Evolutionary conservation across 37 sponge, comb jelly and placozoan species (phyloP), one percentile per base, ranked within the genome.

Genomic region (Haliclona indistincta): DNA sequence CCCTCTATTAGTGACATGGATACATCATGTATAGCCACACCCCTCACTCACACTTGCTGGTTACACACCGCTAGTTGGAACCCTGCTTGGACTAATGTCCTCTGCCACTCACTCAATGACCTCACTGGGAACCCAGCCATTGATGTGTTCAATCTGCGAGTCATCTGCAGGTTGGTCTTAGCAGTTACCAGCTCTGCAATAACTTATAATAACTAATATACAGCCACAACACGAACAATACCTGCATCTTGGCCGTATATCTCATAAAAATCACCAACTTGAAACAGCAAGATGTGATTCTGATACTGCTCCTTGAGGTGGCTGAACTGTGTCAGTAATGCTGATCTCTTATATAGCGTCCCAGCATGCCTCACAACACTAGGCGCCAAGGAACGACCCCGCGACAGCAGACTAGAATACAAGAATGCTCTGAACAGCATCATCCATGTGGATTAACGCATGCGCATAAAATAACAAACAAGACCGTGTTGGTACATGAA

Each of bases 201-300:
- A 44, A 40, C 10, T 47, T 47, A 47, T 47, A 15, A 47, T 15
- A 47, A 47, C 15, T 17, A 17, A 10, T 15, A 47, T 47, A 15
- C 15, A 15, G 15, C 15, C 15, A 47, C 15, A 10, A 47, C 15
- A 15, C 15, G 51, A 47, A 17, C 15, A 47, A 17, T 28, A 86
- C 86, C 68, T 36, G 91, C 94, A 74, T 94, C 94, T 2, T 86
- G 64, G 38, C 67, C 92, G 67, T 85, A 90, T 1, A 94, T 32
- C 56, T 94, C 94, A 47, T 94, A 94, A 56, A 90, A 89, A 33
- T 94, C 94, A 39, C 94, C 94, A 29, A 94, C 88, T 90, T 94
- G 94, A 58, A 94, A 94, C 43, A 94, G 73, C n/a, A 94, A 53
- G 25, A 94, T 39, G 42, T 84, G 86, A 6, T 79, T 84, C 26